Percentiles rank a stretch among this genome's conserved stretches.
These are phyloP conservation scores for Muscidifurax raptorellus DNA, from an alignment of 1,140 invertebrate species.

Conservation along the genomic window DNA sequence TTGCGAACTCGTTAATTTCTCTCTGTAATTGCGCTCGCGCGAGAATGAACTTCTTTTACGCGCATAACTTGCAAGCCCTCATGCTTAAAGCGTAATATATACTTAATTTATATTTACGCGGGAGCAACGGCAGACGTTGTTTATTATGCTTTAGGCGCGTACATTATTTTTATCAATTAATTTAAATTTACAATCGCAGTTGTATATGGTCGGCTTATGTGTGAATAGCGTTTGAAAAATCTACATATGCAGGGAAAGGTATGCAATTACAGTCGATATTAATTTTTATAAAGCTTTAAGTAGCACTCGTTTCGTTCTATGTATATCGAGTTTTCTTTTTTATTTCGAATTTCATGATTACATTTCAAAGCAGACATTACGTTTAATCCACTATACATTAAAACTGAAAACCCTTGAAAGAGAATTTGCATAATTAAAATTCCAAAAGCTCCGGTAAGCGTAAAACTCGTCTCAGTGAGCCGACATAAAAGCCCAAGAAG, in stretches of 20 bases:
- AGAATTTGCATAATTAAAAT: background rate
- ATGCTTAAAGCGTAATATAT: background rate
- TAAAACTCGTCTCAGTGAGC: too few species aligned
- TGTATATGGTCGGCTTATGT: background rate
- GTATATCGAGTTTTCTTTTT: too few species aligned
- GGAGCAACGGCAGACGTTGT: background rate
- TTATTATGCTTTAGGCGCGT: background rate
- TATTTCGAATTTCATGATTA: too few species aligned
- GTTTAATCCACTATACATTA: background rate
- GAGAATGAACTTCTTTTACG: background rate
- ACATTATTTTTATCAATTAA: slow-evolving; percentile 17
- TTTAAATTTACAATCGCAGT: background rate
- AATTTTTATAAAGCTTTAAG: too few species aligned
- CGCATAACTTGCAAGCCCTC: background rate
- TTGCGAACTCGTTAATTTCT: slow-evolving; percentile 21
- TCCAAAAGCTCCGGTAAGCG: background rate
- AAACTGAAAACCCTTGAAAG: background rate
- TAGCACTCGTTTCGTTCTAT: too few species aligned
- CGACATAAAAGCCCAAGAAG: too few species aligned
- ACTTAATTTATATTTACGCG: slow-evolving; percentile 16
- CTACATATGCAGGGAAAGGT: too few species aligned
- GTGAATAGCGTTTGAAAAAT: background rate
- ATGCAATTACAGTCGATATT: too few species aligned
- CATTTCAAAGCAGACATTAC: background rate
- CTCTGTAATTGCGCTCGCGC: background rate